Evolutionary conservation across 2,113 vertebrate species (phyloP).

Genomic region (Sander lucioperca): DNA sequence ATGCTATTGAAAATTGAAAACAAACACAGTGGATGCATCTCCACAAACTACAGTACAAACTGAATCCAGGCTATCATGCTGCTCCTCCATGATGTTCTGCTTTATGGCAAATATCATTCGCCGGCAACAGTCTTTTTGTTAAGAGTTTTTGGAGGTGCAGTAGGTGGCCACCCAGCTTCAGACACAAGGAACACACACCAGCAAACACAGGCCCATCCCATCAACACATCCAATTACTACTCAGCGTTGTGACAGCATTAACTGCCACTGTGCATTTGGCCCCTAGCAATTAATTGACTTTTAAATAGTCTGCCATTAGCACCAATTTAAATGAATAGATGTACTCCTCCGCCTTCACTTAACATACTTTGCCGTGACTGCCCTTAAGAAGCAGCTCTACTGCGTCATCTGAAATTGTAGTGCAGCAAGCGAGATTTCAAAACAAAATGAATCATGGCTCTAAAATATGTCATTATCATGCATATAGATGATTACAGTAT

Average conservation of each 20-base stretch:
- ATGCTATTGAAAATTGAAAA: conserved; percentile 15
- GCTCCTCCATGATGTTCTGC: conserved; percentile 20
- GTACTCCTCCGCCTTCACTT: conserved; percentile 63
- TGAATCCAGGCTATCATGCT: neutral
- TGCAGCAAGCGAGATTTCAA: conserved; percentile 22
- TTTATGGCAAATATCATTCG: conserved; percentile 10
- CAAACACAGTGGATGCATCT: neutral
- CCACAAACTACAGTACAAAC: conserved; percentile 9
- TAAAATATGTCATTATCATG: conserved; percentile 30
- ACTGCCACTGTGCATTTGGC: conserved; percentile 75
- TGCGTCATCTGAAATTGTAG: conserved; percentile 27
- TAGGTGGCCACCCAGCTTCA: conserved; percentile 43
- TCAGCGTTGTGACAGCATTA: conserved; percentile 75
- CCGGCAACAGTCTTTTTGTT: neutral
- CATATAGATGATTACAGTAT: conserved; percentile 25
- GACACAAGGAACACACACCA: conserved; percentile 35
- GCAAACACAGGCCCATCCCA: conserved; percentile 42
- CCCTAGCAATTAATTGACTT: conserved; percentile 77
- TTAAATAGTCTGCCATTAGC: conserved; percentile 80
- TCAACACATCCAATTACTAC: conserved; percentile 73
- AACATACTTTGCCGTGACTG: conserved; percentile 36
- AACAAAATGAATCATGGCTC: conserved; percentile 11
- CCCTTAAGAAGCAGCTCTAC: conserved; percentile 41
- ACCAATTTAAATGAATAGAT: conserved; percentile 77
- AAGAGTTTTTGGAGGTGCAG: conserved; percentile 20